Conservation (phyloP, 1,140 invertebrate species). For the Stegodyphus mimosarum region DNA sequence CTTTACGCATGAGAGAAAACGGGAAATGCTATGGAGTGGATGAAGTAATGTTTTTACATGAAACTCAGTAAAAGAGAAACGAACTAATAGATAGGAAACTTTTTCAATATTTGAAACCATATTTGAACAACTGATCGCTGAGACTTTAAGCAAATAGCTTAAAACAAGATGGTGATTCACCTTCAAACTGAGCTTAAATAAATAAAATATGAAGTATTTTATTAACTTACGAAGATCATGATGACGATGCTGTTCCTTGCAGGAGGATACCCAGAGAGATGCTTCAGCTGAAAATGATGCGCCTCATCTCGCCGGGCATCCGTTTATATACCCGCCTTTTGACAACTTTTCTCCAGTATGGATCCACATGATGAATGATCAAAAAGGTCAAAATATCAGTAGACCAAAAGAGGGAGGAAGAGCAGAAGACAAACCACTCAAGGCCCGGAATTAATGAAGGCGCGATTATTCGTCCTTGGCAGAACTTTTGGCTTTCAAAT, state of each 20-base stretch:
- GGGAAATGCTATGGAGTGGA: too few relatives aligned
- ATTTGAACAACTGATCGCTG: too few relatives aligned
- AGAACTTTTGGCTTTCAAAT: not conserved
- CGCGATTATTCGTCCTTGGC: conserved; percentile 14
- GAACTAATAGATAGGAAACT: too few relatives aligned
- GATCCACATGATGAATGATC: not conserved
- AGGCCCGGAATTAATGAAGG: not conserved
- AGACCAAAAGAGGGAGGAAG: conserved; percentile 1
- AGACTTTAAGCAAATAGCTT: too few relatives aligned
- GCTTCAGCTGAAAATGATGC: too few relatives aligned
- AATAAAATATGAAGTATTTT: too few relatives aligned
- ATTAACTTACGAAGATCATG: conserved; percentile 15
- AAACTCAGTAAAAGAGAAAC: too few relatives aligned
- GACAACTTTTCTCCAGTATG: not conserved
- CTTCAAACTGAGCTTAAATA: too few relatives aligned
- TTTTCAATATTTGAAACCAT: too few relatives aligned
- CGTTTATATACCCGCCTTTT: conserved; percentile 9
- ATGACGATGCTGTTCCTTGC: not conserved
- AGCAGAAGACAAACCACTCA: conserved; percentile 30
- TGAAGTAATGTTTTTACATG: too few relatives aligned
- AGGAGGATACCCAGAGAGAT: not conserved
- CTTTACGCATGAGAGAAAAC: too few relatives aligned
- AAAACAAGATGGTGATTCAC: too few relatives aligned
- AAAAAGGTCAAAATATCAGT: conserved; percentile 23
- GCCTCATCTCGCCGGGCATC: not conserved